phyloP scores from a whole-genome alignment of 2,113 vertebrate species.

The Callionymus lyra region DNA sequence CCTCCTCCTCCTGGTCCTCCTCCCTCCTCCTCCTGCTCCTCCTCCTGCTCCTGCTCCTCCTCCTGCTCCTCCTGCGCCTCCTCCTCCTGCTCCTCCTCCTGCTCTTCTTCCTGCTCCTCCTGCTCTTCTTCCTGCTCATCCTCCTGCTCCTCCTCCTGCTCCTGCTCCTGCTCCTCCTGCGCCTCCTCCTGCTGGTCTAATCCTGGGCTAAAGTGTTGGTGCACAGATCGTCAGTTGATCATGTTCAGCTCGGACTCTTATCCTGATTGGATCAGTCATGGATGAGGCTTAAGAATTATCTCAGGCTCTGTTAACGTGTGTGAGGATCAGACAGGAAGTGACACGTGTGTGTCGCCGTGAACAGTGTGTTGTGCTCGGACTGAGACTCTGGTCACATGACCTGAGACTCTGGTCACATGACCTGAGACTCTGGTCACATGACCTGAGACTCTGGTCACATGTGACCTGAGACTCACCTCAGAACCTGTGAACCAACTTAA shows the following conservation, averaged over 20 bases:
- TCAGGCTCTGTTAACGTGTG: conserved; percentile 87
- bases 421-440: no score
- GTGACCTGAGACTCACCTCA: background rate
- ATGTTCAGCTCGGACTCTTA: conserved; percentile 80
- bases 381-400: no score
- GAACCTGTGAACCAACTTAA: conserved; percentile 8
- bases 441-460: background rate
- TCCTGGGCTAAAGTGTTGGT: conserved; percentile 75
- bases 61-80: no score
- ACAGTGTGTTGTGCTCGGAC: no score
- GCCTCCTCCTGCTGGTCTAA: conserved; percentile 58
- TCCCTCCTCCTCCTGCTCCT: no score
- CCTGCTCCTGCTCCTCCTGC: conserved; percentile 41
- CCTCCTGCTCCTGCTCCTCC: no score
- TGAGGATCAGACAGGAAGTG: conserved; percentile 67
- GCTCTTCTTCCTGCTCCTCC: no score
- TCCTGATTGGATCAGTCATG: conserved; percentile 90
- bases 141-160: conserved; percentile 11
- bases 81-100: no score
- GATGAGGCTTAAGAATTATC: conserved; percentile 95
- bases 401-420: background rate
- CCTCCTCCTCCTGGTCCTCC: no score
- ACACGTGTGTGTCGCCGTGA: conserved; percentile 7
- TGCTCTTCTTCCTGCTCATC: no score
- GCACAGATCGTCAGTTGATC: conserved; percentile 86